These are phyloP conservation scores for Drosophila pullipes DNA, from an alignment of 2,888 invertebrate genomes.

Conservation along the genomic window DNA sequence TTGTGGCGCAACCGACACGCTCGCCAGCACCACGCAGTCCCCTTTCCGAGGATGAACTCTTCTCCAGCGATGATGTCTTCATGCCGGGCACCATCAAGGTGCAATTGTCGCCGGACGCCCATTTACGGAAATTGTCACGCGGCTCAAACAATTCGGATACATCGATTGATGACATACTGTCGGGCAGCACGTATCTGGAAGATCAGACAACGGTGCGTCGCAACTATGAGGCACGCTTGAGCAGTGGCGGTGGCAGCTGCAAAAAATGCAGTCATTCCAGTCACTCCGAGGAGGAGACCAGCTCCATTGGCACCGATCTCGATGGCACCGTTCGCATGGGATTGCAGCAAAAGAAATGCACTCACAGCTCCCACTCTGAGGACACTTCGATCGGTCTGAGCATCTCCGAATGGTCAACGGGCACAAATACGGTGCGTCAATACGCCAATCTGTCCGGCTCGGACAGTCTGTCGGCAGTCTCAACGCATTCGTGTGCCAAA, in stretches of 20 bases:
- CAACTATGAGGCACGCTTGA: slow-evolving; percentile 86
- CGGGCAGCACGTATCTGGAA: slow-evolving; percentile 86
- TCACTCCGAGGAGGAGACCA: slow-evolving; percentile 91
- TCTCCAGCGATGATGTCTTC: slow-evolving; percentile 88
- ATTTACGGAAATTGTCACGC: slow-evolving; percentile 83
- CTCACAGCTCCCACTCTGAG: slow-evolving; percentile 93
- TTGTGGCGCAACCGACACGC: slow-evolving; percentile 88
- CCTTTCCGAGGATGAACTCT: slow-evolving; percentile 87
- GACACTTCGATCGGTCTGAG: slow-evolving; percentile 94
- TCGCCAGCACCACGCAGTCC: slow-evolving; percentile 88
- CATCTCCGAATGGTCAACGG: slow-evolving; percentile 95
- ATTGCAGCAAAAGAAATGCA: slow-evolving; percentile 92
- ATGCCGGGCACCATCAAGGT: slow-evolving; percentile 87
- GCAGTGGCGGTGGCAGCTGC: slow-evolving; percentile 86
- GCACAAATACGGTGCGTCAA: slow-evolving; percentile 93
- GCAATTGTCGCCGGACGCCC: slow-evolving; percentile 87
- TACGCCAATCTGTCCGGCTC: slow-evolving; percentile 91
- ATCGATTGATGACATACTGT: slow-evolving; percentile 88
- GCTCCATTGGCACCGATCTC: slow-evolving; percentile 91
- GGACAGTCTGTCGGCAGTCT: slow-evolving; percentile 87
- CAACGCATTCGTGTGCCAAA: slow-evolving; percentile 87
- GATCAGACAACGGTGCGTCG: slow-evolving; percentile 87
- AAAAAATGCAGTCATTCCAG: slow-evolving; percentile 90
- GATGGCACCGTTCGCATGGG: slow-evolving; percentile 94
- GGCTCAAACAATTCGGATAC: slow-evolving; percentile 89